Percentiles rank a stretch among this genome's conserved stretches.
Evolutionary conservation across 2,888 invertebrate genomes (phyloP).

Genomic region (Lymantria dispar): DNA sequence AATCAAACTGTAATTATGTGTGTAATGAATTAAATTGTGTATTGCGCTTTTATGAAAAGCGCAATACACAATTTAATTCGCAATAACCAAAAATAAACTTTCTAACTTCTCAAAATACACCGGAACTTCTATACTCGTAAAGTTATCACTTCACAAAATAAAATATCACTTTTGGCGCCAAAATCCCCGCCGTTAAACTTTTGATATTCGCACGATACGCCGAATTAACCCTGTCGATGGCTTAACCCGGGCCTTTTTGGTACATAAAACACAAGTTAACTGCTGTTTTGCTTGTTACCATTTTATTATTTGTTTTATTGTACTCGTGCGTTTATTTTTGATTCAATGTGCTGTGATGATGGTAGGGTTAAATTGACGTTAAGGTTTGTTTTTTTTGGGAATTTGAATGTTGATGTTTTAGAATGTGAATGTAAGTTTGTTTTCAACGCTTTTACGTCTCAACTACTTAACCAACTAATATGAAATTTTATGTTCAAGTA

Average conservation of each 20-base stretch:
- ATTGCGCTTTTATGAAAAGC: too few relatives aligned
- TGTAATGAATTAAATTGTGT: too few relatives aligned
- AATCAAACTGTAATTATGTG: too few relatives aligned
- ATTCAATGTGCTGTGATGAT: constrained; percentile 9
- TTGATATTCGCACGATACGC: constrained; percentile 27
- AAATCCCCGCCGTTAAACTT: constrained; percentile 26
- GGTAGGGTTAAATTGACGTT: background rate
- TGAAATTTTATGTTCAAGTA: too few relatives aligned
- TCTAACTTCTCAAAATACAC: constrained; percentile 2
- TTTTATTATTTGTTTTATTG: constrained; percentile 58
- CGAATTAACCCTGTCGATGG: constrained; percentile 32
- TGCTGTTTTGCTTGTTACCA: constrained; percentile 38
- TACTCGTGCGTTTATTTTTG: constrained; percentile 32
- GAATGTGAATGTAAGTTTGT: too few relatives aligned
- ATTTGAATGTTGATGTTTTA: background rate
- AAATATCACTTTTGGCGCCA: constrained; percentile 27
- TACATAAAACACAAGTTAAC: constrained; percentile 56
- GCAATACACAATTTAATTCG: too few relatives aligned
- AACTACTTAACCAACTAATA: too few relatives aligned
- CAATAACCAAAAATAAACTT: background rate
- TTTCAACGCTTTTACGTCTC: too few relatives aligned
- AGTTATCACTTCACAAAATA: constrained; percentile 18
- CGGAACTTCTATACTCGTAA: constrained; percentile 4
- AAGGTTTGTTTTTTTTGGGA: background rate
- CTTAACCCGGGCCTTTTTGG: constrained; percentile 38